phyloP scores from a whole-genome alignment of 2,797 vertebrate species.

The Hydrolagus colliei region DNA sequence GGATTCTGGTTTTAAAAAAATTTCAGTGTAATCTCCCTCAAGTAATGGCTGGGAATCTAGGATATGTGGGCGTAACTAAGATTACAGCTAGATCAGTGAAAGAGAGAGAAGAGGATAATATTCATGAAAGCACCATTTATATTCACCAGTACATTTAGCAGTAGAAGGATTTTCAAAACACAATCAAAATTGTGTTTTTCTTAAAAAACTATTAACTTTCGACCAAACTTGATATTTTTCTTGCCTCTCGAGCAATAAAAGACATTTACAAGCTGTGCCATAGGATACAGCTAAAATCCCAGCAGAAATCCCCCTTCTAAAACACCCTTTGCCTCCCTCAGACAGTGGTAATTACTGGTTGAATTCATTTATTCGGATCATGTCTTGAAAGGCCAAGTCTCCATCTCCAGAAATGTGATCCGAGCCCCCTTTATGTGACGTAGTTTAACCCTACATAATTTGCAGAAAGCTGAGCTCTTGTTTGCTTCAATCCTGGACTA shows the following conservation, averaged over 20 bases:
- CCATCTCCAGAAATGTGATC: background rate
- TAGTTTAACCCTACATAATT: background rate
- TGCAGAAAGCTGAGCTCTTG: background rate
- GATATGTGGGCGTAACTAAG: too few relatives aligned
- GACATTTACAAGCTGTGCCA: too few relatives aligned
- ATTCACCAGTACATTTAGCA: too few relatives aligned
- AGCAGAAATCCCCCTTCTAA: background rate
- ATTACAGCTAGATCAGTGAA: too few relatives aligned
- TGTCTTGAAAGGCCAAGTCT: background rate
- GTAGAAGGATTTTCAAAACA: too few relatives aligned
- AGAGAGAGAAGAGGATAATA: too few relatives aligned
- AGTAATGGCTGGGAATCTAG: too few relatives aligned
- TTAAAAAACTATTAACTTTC: background rate
- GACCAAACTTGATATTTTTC: background rate
- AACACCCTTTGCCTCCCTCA: background rate
- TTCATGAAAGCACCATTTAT: too few relatives aligned
- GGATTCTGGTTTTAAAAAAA: too few relatives aligned
- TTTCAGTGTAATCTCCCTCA: too few relatives aligned
- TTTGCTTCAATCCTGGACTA: background rate
- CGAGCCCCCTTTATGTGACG: background rate
- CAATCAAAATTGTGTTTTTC: too few relatives aligned
- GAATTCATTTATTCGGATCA: background rate
- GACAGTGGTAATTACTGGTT: background rate
- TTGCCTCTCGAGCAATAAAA: background rate
- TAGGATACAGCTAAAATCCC: background rate